Evolutionary conservation across 2,113 vertebrate genomes (phyloP), one percentile per base, ranked within the genome.

Genomic region (Patagioenas fasciata): DNA sequence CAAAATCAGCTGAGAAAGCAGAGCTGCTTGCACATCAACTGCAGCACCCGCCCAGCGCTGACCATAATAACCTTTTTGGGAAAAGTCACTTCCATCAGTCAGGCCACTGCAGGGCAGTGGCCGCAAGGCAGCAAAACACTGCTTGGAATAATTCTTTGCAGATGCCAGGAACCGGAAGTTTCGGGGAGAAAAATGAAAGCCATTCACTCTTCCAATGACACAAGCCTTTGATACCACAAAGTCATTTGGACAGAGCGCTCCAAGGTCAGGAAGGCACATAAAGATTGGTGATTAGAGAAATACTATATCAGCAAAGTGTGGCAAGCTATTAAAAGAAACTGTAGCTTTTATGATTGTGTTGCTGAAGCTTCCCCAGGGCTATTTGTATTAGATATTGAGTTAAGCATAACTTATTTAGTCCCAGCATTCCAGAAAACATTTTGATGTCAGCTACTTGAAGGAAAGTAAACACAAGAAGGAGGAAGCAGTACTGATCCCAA

Each of bases 351-450:
- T 98, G 98, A 98, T 97, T 98, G 97, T 98, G 97, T 97, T 91
- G 95, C 98, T 98, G 97, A 97, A 98, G 89, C 88, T 97, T 96
- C 97, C 98, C 98, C 93, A 93, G 96, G 98, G 98, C 98, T 98
- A 98, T 98, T 98, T 98, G 96, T 93, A 98, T 98, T 98, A 98
- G 98, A 98, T 98, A 99, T 98, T 98, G 98, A 98, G 98, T 98
- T 99, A 99, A 98, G 98, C 97, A 98, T 98, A 99, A 99, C 98
- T 98, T 98, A 98, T 97, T 98, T 98, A 99, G 98, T 94, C 96
- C 97, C 89, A 93, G 96, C 98, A 98, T 98, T 98, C 98, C 98
- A 98, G 97, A 98, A 98, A 98, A 98, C 97, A 97, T 98, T 98
- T 98, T 98, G 98, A 99, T 98, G 98, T 98, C 94, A 98, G 98